phyloP scores from a whole-genome alignment of 2,797 vertebrate genomes.

The Podarcis lilfordi region DNA sequence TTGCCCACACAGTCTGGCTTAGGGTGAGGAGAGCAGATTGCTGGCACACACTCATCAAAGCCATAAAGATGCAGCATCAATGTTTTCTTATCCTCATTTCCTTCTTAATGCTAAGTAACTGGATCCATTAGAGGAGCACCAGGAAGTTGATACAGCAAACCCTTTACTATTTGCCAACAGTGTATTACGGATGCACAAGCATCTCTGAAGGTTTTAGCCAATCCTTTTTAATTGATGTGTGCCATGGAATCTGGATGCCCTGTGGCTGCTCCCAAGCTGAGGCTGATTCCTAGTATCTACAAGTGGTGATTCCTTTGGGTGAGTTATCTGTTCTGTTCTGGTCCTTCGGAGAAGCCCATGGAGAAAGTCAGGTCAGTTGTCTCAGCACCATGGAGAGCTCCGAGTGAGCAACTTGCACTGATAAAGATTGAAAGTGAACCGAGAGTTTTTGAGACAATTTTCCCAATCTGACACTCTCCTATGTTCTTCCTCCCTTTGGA shows the following conservation, averaged over 20 bases:
- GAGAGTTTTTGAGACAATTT: too few relatives aligned
- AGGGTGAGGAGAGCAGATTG: neutral
- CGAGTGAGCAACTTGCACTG: too few relatives aligned
- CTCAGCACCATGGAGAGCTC: too few relatives aligned
- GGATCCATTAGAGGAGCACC: neutral
- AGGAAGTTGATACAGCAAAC: neutral
- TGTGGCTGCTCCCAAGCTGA: neutral
- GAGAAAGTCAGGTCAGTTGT: too few relatives aligned
- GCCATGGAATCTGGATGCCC: neutral
- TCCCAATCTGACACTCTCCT: too few relatives aligned
- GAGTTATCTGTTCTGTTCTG: neutral
- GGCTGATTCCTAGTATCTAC: neutral
- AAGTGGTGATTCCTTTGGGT: neutral
- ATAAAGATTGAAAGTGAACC: too few relatives aligned
- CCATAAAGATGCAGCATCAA: neutral
- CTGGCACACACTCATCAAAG: neutral
- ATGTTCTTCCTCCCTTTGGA: too few relatives aligned
- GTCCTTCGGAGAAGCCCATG: too few relatives aligned
- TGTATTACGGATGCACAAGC: neutral
- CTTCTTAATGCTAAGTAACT: neutral
- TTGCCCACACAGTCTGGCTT: neutral
- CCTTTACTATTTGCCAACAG: constrained; percentile 9
- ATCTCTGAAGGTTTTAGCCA: neutral
- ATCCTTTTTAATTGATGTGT: neutral
- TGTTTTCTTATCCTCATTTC: neutral